These are phyloP conservation scores for Rhagoletis zephyria DNA, from an alignment of 1,140 invertebrate species.

Conservation along the genomic window DNA sequence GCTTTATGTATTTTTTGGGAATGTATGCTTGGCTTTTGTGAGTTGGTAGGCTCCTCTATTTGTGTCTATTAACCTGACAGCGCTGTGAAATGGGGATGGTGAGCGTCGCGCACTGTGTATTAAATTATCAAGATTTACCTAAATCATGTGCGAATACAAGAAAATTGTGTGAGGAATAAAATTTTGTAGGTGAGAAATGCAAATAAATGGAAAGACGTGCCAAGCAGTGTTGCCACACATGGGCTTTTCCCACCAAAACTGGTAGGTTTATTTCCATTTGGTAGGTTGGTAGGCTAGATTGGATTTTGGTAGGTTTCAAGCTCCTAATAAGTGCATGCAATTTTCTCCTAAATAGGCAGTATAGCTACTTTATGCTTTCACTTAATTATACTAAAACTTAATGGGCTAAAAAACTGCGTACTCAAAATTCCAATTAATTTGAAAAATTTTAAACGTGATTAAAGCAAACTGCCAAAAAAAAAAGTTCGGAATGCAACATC, in stretches of 20 bases:
- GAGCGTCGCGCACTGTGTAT: conserved; percentile 12
- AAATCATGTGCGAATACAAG: conserved; percentile 54
- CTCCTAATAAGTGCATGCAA: no score
- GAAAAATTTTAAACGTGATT: conserved; percentile 23
- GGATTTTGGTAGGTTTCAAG: no score
- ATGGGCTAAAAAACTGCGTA: no score
- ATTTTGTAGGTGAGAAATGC: conserved; percentile 12
- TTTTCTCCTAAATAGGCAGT: no score
- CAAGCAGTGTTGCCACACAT: not conserved
- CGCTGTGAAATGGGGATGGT: conserved; percentile 3
- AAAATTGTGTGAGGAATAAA: conserved; percentile 9
- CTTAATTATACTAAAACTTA: no score
- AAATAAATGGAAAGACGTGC: conserved; percentile 35
- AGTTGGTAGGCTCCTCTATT: not conserved
- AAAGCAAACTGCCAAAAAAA: not conserved
- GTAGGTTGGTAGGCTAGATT: no score
- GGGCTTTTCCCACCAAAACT: no score
- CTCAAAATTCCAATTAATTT: no score
- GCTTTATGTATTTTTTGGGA: not conserved
- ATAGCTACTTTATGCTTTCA: no score
- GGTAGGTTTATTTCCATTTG: no score
- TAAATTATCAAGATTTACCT: conserved; percentile 57
- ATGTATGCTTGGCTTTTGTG: not conserved
- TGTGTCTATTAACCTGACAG: not conserved
- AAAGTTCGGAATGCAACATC: no score